Evolutionary conservation across 2,113 vertebrate species (phyloP).

Genomic region (Lagenorhynchus albirostris): DNA sequence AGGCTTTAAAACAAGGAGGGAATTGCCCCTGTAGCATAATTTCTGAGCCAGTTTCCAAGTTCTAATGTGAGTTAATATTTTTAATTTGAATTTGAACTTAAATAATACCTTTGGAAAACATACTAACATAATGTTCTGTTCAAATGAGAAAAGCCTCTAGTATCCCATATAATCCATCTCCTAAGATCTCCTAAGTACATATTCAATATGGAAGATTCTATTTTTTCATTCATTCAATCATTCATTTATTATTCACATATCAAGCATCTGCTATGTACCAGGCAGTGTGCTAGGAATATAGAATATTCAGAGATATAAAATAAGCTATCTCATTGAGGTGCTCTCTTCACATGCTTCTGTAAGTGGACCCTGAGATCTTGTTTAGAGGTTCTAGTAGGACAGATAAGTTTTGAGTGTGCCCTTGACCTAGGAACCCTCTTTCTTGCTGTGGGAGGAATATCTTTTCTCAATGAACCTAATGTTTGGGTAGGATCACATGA

Average conservation of each 20-base stretch:
- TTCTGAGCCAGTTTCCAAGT: neutral
- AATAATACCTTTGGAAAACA: neutral
- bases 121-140: neutral
- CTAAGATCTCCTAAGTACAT: neutral
- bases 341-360: neutral
- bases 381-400: neutral
- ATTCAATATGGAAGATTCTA: neutral
- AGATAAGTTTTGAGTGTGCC: neutral
- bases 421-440: neutral
- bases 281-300: neutral
- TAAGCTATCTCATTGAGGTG: neutral
- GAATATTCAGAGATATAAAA: neutral
- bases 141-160: neutral
- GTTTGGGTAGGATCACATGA: neutral
- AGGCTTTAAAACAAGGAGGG: neutral
- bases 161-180: neutral
- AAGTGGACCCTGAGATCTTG: neutral
- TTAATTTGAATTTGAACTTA: neutral
- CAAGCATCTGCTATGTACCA: neutral
- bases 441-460: neutral
- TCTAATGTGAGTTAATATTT: neutral
- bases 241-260: neutral
- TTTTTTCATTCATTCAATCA: neutral
- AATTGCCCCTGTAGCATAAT: neutral
- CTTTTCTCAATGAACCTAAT: neutral